Evolutionary conservation across 1,140 invertebrate species (phyloP).

Genomic region (Ceratina japonica): DNA sequence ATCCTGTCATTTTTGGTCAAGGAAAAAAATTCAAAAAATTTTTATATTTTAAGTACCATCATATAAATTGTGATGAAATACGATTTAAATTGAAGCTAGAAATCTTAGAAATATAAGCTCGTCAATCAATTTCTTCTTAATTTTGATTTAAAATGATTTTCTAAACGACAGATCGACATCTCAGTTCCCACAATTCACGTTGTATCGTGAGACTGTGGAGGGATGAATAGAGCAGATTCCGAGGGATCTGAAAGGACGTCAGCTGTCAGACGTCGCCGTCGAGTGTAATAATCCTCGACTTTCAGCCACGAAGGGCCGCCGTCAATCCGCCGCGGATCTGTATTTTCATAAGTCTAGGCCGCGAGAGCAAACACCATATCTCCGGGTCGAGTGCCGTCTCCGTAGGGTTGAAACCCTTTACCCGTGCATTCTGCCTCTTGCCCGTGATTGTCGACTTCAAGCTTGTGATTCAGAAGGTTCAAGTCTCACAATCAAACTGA

Average conservation of each 20-base stretch:
- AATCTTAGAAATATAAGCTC: too few species aligned
- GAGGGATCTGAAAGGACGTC: slow-evolving; percentile 54
- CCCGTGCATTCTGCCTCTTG: not conserved
- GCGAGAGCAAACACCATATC: slow-evolving; percentile 60
- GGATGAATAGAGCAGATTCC: slow-evolving; percentile 22
- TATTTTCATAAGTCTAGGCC: slow-evolving; percentile 61
- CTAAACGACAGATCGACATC: not conserved
- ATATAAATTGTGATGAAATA: too few species aligned
- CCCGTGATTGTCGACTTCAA: slow-evolving; percentile 24
- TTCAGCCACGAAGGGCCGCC: slow-evolving; percentile 42
- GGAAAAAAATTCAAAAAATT: too few species aligned
- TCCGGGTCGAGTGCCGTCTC: slow-evolving; percentile 18
- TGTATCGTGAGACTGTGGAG: not conserved
- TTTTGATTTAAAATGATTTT: too few species aligned
- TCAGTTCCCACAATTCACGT: too few species aligned
- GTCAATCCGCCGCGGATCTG: slow-evolving; percentile 59
- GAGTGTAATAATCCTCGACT: slow-evolving; percentile 65
- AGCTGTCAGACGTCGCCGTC: slow-evolving; percentile 57
- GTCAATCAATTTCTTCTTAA: too few species aligned
- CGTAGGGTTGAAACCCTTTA: slow-evolving; percentile 33
- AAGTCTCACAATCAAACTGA: not conserved
- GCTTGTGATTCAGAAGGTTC: not conserved
- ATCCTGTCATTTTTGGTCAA: too few species aligned
- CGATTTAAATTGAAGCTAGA: too few species aligned
- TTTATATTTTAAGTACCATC: too few species aligned